Conservation (phyloP, 2,888 invertebrate genomes). For the Calameuta filiformis region DNA sequence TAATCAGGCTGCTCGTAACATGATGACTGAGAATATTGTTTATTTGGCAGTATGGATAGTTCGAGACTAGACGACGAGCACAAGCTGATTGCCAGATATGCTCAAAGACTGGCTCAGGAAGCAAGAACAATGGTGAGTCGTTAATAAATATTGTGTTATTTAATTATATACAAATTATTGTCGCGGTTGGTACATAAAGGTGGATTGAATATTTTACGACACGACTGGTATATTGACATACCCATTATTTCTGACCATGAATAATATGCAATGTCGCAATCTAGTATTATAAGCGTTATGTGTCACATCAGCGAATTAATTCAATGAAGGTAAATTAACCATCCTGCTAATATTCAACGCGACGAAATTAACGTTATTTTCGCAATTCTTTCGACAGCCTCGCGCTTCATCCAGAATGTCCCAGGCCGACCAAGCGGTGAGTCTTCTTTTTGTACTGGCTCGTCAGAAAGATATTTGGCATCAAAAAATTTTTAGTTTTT, state of each 20-base stretch:
- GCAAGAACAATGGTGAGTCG: conserved; percentile 75
- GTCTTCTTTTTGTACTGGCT: conserved; percentile 28
- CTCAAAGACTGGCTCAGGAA: conserved; percentile 94
- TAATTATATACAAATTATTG: background rate
- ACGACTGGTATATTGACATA: background rate
- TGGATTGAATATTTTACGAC: background rate
- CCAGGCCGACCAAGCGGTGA: conserved; percentile 60
- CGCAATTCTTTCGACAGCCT: conserved; percentile 46
- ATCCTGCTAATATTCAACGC: conserved; percentile 7
- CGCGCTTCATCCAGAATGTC: conserved; percentile 61
- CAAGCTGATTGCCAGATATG: conserved; percentile 95
- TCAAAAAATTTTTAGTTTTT: conserved; percentile 10
- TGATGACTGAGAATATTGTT: background rate
- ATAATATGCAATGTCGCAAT: background rate
- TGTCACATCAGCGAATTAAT: conserved; percentile 12
- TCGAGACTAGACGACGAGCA: conserved; percentile 87
- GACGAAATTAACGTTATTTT: conserved; percentile 26
- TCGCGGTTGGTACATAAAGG: background rate
- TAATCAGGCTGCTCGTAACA: background rate
- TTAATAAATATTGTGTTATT: background rate
- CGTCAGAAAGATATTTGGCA: background rate
- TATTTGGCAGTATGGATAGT: conserved; percentile 55
- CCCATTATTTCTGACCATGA: background rate
- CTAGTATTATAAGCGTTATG: background rate
- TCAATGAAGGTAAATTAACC: conserved; percentile 15